Conservation (phyloP, 2,888 invertebrate genomes). For the Drosophila borealis region DNA sequence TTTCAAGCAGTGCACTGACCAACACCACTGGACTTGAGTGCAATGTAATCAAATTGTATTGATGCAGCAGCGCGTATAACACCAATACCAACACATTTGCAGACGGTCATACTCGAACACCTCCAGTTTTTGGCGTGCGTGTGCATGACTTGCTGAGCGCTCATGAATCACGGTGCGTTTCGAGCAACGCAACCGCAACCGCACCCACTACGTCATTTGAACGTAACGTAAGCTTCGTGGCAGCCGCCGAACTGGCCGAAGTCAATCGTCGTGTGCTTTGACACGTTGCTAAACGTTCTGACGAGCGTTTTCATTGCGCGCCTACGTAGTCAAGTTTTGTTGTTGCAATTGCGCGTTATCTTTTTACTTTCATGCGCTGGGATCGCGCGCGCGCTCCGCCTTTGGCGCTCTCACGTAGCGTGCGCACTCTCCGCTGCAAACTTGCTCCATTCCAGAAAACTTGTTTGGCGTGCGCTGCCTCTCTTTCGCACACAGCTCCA, state of each 20-base stretch:
- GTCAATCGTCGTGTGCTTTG: slow-evolving; percentile 50
- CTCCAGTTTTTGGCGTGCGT: slow-evolving; percentile 33
- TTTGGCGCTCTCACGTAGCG: background rate
- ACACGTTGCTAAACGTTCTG: slow-evolving; percentile 65
- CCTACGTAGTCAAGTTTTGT: slow-evolving; percentile 64
- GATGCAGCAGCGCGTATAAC: background rate
- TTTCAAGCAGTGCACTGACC: slow-evolving; percentile 43
- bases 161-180: slow-evolving; percentile 52
- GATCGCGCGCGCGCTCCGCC: slow-evolving; percentile 51
- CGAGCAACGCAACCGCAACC: slow-evolving; percentile 45
- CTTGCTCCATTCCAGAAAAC: slow-evolving; percentile 64
- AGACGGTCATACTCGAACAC: slow-evolving; percentile 39
- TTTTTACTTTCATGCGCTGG: slow-evolving; percentile 71
- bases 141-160: slow-evolving; percentile 17
- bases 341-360: slow-evolving; percentile 75
- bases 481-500: slow-evolving; percentile 33
- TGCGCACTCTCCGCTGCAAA: slow-evolving; percentile 25
- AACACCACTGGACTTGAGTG: slow-evolving; percentile 6
- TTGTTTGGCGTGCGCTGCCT: slow-evolving; percentile 53
- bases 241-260: slow-evolving; percentile 7
- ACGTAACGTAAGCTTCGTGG: slow-evolving; percentile 47
- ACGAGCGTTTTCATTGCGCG: slow-evolving; percentile 34
- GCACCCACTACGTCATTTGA: slow-evolving; percentile 64
- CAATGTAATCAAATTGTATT: slow-evolving; percentile 2
- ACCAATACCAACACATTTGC: background rate